Base-by-base conservation (phyloP, 2,888 invertebrate genomes). In the Clunio marinus region DNA sequence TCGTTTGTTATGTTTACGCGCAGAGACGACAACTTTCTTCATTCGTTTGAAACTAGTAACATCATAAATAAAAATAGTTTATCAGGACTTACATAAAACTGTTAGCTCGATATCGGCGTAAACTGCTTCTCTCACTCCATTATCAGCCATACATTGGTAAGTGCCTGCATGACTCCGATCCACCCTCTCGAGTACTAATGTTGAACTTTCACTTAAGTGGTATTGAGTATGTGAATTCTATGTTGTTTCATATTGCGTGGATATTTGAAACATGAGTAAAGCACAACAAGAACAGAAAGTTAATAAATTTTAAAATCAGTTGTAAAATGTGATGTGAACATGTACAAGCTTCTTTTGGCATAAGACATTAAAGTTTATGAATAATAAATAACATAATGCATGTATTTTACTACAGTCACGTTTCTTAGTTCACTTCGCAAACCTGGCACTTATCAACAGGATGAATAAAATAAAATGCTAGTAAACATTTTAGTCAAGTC, bases 71-170 rank as follows among this genome's bases (percentile, higher is more conserved):
- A n/a, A n/a, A n/a, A n/a, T n/a, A n/a, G n/a, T n/a, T n/a, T n/a
- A n/a, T n/a, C n/a, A 45, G 20, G 25, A 77, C 81, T 81, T 77
- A 82, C 82, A 82, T 72, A 82, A 76, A 70, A 82, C 81, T 71
- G 81, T 81, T 57, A 82, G 74, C 69, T 81, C 80, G 72, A 83
- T 81, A 73, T 81, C 80, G 73, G 82, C 80, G 13, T 80, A 78
- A 66, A 81, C 81, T 2, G 81, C 80, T 69, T 80, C 80, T 41
- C 82, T 81, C 8, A 83, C 82, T 20, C 81, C 82, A 72, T 82
- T 82, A 70, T 80, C 80, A 41, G 82, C 82, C 10, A 81, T 80
- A 70, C 82, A 83, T 73, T 81, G 79, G 74, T 82, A 83, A 63
- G 80, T 76, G 8, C 82, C 82, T 10, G 81, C 81, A 71, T 82